Evolutionary conservation across 2,113 vertebrate species (phyloP), one percentile per base, ranked within the genome.

Genomic region (Phaethornis superciliosus): DNA sequence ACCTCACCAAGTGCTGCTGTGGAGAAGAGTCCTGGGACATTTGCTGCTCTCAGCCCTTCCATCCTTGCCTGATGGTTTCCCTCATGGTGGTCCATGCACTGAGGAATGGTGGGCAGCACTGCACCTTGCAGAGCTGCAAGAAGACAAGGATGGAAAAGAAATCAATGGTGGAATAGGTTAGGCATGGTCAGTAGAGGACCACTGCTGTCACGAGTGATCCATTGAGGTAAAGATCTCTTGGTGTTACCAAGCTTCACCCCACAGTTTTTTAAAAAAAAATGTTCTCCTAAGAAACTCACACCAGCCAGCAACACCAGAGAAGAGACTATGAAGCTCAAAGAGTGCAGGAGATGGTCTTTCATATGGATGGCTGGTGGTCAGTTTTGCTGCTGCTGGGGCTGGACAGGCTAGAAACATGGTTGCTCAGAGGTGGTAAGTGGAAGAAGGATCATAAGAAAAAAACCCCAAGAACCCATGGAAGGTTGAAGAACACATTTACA

Each of bases 91-190:
- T 32, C 33, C 40, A 4, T 0, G 8, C 20, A 13, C 40, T 4
- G 64, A 69, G 42, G 59, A 55, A 30, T 33, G 44, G 28, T n/a
- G 30, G 28, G 23, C 64, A 51, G 59, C 27, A 20, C 12, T 15
- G 32, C 0, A 0, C 62, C 33, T 44, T 28, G 13, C 1, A 1
- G 28, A 26, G 40, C 46, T 5, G 0, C 4, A 1, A 44, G 32
- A 5, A 12, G 40, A 15, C 16, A 51, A 12, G 0, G 0, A 9
- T 20, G n/a, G 47, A 46, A 46, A 87, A 67, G 56, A 58, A 84
- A 33, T 55, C 56, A 80, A 1, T 0, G 0, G 33, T 44, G 46
- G 26, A 16, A 5, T 1, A 30, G 37, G 37, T 44, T 47, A 22
- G 62, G 23, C 35, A 42, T 1, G 15, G 56, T 32, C 65, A 27